Evolutionary conservation across 1,140 invertebrate genomes (phyloP).

Genomic region (Tetranychus cinnabarinus): DNA sequence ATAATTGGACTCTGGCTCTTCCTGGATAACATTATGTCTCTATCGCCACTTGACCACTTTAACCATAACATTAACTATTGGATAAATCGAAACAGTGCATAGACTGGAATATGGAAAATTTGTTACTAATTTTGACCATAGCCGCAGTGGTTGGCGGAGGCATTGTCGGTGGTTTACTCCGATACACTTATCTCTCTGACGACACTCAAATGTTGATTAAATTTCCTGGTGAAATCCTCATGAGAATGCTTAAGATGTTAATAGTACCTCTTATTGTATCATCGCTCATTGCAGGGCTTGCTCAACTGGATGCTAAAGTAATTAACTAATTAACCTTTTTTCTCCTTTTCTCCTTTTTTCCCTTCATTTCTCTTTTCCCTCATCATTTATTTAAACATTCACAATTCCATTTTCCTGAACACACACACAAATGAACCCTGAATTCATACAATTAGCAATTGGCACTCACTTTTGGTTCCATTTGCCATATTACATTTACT

Average conservation of each 20-base stretch:
- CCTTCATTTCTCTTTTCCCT: neutral
- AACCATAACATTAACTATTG: too few relatives aligned
- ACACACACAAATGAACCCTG: too few relatives aligned
- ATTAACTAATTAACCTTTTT: neutral
- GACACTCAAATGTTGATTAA: slow-evolving; percentile 21
- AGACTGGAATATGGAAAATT: slow-evolving; percentile 14
- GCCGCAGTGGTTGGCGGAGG: slow-evolving; percentile 25
- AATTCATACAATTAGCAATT: too few relatives aligned
- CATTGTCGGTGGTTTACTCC: slow-evolving; percentile 19
- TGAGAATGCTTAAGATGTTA: slow-evolving; percentile 27
- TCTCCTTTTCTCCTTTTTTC: neutral
- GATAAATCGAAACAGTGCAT: neutral
- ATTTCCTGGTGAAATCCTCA: slow-evolving; percentile 26
- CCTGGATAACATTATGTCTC: too few relatives aligned
- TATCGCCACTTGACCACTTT: too few relatives aligned
- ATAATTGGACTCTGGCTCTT: too few relatives aligned
- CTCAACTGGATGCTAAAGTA: slow-evolving; percentile 19
- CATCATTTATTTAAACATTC: too few relatives aligned
- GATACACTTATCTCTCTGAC: slow-evolving; percentile 11
- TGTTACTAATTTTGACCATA: slow-evolving; percentile 25
- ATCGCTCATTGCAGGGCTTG: slow-evolving; percentile 21
- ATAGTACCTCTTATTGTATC: slow-evolving; percentile 26
- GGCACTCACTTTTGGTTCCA: too few relatives aligned
- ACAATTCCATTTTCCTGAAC: too few relatives aligned
- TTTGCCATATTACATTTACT: too few relatives aligned